Evolutionary conservation across 2,113 vertebrate genomes (phyloP).

Genomic region (Acanthochromis polyacanthus): DNA sequence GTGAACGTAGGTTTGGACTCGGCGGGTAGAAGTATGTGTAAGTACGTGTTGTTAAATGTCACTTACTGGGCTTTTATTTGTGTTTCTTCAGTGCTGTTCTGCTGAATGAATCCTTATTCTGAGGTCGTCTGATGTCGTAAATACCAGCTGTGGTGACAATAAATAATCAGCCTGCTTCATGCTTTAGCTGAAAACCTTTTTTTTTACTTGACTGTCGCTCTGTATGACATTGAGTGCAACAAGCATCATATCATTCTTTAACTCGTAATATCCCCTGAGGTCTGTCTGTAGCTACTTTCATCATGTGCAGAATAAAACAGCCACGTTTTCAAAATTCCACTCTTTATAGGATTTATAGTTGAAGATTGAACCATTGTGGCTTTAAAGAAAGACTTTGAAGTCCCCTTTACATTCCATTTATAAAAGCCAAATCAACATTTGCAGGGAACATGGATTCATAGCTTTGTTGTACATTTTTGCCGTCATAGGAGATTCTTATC

Average conservation of each 20-base stretch:
- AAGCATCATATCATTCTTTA: background rate
- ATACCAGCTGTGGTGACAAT: background rate
- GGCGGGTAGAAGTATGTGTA: background rate
- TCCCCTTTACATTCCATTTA: background rate
- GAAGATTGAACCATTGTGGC: background rate
- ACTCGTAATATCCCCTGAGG: slow-evolving; percentile 1
- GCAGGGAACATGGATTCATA: too few relatives aligned
- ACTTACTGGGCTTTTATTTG: slow-evolving; percentile 4
- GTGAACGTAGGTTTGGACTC: background rate
- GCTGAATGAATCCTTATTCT: background rate
- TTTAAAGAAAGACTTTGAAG: too few relatives aligned
- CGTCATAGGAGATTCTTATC: too few relatives aligned
- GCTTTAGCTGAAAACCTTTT: background rate
- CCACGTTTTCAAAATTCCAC: background rate
- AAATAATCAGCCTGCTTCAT: background rate
- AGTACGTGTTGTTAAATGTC: background rate
- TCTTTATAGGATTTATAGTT: background rate
- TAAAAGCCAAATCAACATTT: background rate
- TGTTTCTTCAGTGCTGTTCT: slow-evolving; percentile 2
- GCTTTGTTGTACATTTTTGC: too few relatives aligned
- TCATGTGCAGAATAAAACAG: background rate
- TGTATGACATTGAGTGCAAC: background rate
- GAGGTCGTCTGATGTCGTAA: background rate
- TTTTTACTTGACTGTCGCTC: background rate
- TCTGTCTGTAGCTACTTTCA: background rate